These are phyloP conservation scores for Drosophila grimshawi DNA, from an alignment of 1,140 invertebrate species.

Conservation along the genomic window DNA sequence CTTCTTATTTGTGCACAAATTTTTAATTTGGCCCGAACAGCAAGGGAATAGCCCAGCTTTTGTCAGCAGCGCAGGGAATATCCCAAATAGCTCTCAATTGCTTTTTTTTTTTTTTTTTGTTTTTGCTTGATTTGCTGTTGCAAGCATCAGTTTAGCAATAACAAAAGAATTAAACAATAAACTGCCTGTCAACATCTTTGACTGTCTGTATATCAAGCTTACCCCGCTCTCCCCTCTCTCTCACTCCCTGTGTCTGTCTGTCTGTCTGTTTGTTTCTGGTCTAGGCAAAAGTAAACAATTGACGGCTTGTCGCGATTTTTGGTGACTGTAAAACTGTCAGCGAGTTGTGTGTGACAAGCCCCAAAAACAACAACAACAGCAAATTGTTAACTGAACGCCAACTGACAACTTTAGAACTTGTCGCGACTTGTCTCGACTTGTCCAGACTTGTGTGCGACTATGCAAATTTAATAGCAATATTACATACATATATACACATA, in stretches of 20 bases:
- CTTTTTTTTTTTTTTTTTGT: background rate
- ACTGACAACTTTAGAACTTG: constrained; percentile 27
- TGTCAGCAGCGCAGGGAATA: background rate
- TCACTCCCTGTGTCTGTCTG: background rate
- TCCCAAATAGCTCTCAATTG: too few species aligned
- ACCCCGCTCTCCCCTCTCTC: background rate
- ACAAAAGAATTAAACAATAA: constrained; percentile 19
- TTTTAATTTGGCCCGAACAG: constrained; percentile 72
- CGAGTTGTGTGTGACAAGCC: constrained; percentile 66
- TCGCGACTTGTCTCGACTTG: constrained; percentile 27
- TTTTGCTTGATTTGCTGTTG: constrained; percentile 55
- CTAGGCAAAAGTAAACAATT: constrained; percentile 71
- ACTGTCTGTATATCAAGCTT: background rate
- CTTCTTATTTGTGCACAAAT: constrained; percentile 79
- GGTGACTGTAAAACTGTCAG: constrained; percentile 61
- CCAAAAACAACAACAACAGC: constrained; percentile 27
- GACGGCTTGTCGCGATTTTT: constrained; percentile 56
- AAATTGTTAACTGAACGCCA: constrained; percentile 14
- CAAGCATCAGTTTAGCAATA: constrained; percentile 3
- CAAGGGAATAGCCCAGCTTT: background rate
- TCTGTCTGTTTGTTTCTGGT: constrained; percentile 15
- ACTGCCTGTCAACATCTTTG: constrained; percentile 39
- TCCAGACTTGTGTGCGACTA: constrained; percentile 51
- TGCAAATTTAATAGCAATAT: constrained; percentile 65
- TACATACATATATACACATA: background rate